These are phyloP conservation scores for Stercorarius parasiticus DNA, from an alignment of 2,113 vertebrate genomes.

Conservation along the genomic window DNA sequence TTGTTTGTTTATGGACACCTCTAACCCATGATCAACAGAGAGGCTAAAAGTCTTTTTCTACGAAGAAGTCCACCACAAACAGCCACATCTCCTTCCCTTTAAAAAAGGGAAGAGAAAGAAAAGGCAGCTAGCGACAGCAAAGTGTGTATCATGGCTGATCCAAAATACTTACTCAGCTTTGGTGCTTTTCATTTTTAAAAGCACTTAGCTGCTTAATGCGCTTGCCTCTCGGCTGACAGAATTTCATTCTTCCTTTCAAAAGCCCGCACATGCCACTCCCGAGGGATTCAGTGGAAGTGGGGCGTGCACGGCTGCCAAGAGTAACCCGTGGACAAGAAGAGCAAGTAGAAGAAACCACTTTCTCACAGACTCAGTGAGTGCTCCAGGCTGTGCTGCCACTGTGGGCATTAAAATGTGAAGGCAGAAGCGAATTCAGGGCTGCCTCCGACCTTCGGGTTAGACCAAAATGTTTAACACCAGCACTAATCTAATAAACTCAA, in stretches of 20 bases:
- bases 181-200: conserved; percentile 2
- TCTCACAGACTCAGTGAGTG: not conserved
- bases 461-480: not conserved
- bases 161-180: conserved; percentile 11
- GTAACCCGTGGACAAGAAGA: not conserved
- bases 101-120: conserved; percentile 22
- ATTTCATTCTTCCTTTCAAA: conserved; percentile 20
- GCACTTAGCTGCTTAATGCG: not conserved
- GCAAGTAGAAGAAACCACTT: not conserved
- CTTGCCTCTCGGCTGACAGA: not conserved
- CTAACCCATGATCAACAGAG: not conserved
- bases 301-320: not conserved
- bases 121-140: not conserved
- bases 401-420: not conserved
- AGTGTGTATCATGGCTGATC: not conserved
- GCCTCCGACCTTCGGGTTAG: not conserved
- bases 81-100: not conserved
- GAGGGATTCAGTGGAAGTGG: not conserved
- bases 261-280: not conserved
- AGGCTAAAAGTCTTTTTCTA: not conserved
- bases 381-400: not conserved
- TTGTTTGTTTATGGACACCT: not conserved
- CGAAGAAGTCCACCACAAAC: not conserved
- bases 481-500: not conserved
- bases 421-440: not conserved